Percentiles rank a stretch among this genome's conserved stretches.
These are phyloP conservation scores for Passer montanus DNA, from an alignment of 2,113 vertebrate genomes.

Conservation along the genomic window DNA sequence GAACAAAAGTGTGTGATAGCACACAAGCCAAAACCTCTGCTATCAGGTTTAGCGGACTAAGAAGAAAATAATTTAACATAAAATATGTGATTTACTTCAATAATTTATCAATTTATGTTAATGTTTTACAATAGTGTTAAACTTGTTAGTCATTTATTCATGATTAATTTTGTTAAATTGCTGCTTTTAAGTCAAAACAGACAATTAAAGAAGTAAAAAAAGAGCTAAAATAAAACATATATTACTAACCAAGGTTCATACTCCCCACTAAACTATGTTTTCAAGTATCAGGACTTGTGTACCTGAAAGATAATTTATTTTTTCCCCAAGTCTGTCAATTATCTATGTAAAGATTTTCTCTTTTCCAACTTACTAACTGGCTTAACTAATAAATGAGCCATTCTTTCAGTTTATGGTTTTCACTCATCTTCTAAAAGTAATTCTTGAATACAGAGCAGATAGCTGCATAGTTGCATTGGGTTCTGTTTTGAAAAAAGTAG, in stretches of 20 bases:
- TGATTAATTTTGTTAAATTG: background rate
- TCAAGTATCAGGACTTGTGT: background rate
- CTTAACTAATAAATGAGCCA: background rate
- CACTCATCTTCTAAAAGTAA: background rate
- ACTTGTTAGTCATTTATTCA: background rate
- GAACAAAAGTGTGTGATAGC: background rate
- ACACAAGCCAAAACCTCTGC: background rate
- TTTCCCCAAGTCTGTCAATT: background rate
- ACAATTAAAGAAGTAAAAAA: background rate
- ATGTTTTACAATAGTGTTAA: background rate
- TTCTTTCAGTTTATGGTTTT: background rate
- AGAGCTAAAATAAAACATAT: background rate
- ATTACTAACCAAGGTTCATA: background rate
- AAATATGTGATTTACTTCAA: background rate
- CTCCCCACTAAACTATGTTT: background rate
- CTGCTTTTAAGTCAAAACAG: background rate
- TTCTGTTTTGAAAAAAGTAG: background rate
- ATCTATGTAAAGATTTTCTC: background rate
- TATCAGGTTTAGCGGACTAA: constrained; percentile 11
- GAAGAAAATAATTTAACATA: background rate
- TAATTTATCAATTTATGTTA: background rate
- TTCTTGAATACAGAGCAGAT: background rate
- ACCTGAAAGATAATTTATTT: background rate
- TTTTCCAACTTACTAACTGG: background rate
- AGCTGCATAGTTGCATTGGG: background rate